Evolutionary conservation across 2,797 vertebrate genomes (phyloP), one percentile per base, ranked within the genome.

Genomic region (Halcyon chelicuti): DNA sequence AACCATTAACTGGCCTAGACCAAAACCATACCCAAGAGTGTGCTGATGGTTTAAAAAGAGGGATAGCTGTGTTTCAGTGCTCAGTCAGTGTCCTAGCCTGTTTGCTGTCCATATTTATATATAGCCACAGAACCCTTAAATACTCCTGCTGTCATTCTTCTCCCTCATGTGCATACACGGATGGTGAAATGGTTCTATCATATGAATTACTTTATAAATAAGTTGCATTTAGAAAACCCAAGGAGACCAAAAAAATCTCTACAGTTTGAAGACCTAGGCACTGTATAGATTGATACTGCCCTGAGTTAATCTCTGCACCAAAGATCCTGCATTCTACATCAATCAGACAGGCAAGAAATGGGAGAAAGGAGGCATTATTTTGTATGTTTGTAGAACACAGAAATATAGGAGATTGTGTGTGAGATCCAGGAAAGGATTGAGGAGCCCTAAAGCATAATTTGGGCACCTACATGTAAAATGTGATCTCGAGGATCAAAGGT

Each of bases 171-270:
- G 26, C 49, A 60, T 35, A 37, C 14, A 49, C 8, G 12, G 60
- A 42, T 31, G 0, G 1, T 21, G 52, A 47, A 58, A 42, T 0
- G 1, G 13, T 54, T 67, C 72, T 49, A 5, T 49, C 14, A 7
- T 15, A 21, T 26, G 17, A 49, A 84, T 35, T 76, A 62, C 57
- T 68, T 37, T 39, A n/a, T 51, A 14, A 49, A 84, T 40, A 65
- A 61, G 40, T 66, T 23, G 51, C 29, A 22, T 44, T 44, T 42
- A 57, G n/a, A 80, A 49, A 63, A 46, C 12, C 28, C n/a, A 68
- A 44, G 31, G n/a, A 80, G 35, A 39, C 37, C 44, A 73, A 79
- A 63, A 51, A 22, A 20, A 37, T 9, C 33, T 54, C 54, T 31
- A 10, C 9, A 1, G 14, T 79, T 85, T 61, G 61, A 61, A 75